Base-by-base conservation (phyloP, 2,797 vertebrate species). In the Scarus forsteni region DNA sequence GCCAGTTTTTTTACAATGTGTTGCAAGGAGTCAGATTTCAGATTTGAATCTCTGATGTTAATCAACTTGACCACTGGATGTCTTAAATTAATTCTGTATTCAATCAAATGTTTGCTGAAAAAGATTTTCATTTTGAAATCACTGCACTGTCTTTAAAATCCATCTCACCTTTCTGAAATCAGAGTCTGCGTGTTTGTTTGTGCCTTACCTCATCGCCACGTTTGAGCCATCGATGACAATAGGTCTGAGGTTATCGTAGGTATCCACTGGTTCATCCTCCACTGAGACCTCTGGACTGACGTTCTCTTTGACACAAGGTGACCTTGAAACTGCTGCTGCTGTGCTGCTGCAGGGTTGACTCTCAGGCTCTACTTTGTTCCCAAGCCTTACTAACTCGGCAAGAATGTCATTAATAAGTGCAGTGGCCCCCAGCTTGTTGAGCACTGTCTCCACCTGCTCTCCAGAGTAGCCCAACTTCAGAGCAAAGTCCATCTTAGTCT, bases 171-270 rank as follows among this genome's bases (percentile, higher is more conserved):
- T 27, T 27, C 27, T 27, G 27, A 4, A 27, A 27, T 27, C 27
- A 27, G 27, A 4, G 27, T 27, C 27, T 38, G 6, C 39, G 13
- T n/a, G 7, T 62, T 59, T 49, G 13, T 27, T 13, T 10, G n/a
- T 11, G 16, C 75, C 88, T 85, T 91, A 99, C 98, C 98, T 99
- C 98, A 99, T 99, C 64, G 98, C 98, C 69, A 99, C 97, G 52
- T 99, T 99, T 75, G 98, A 99, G 85, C 98, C 98, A 77, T 99
- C 98, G 51, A 99, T 96, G 84, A 99, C 98, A 55, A 99, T 93
- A 54, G 97, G 97, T 79, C 98, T 94, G 85, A 99, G 93, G 91
- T 99, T 99, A 77, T 98, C 97, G 67, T 88, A 95, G 42, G 88
- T 94, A 83, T 99, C 98, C 64, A 93, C 89, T 45, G 96, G 88